A percentile compares a stretch with the other conserved stretches of the same genome.
Evolutionary conservation across 2,797 vertebrate genomes (phyloP).

Genomic region (Astyanax mexicanus): DNA sequence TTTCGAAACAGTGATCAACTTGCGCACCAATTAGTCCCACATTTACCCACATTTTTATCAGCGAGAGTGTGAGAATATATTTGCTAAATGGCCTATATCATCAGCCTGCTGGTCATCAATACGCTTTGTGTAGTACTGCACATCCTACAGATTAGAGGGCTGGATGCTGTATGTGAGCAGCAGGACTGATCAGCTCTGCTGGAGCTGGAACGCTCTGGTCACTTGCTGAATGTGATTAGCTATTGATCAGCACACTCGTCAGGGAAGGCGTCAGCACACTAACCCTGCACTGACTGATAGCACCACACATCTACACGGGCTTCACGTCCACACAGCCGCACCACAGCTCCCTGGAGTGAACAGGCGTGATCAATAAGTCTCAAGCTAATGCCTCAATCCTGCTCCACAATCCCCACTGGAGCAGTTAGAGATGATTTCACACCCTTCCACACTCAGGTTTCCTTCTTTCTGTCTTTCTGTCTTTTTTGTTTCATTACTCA

Average conservation of each 20-base stretch:
- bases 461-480: no score
- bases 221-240: slow-evolving; percentile 32
- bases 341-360: slow-evolving; percentile 10
- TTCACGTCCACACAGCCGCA: slow-evolving; percentile 23
- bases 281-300: slow-evolving; percentile 14
- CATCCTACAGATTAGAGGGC: background rate
- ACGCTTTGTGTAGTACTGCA: background rate
- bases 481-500: background rate
- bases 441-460: background rate
- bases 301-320: background rate
- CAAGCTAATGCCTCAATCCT: background rate
- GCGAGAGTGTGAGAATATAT: background rate
- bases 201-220: slow-evolving; percentile 19
- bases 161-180: background rate
- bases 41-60: background rate
- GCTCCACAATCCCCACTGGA: background rate
- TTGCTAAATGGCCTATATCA: background rate
- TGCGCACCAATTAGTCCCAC: no score
- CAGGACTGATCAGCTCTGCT: background rate
- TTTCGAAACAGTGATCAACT: no score
- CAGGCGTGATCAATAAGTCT: slow-evolving; percentile 25
- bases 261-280: slow-evolving; percentile 28
- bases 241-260: slow-evolving; percentile 40
- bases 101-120: background rate
- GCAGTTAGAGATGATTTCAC: background rate